phyloP scores from a whole-genome alignment of 2,888 invertebrate species.

The Plagiodera versicolora region DNA sequence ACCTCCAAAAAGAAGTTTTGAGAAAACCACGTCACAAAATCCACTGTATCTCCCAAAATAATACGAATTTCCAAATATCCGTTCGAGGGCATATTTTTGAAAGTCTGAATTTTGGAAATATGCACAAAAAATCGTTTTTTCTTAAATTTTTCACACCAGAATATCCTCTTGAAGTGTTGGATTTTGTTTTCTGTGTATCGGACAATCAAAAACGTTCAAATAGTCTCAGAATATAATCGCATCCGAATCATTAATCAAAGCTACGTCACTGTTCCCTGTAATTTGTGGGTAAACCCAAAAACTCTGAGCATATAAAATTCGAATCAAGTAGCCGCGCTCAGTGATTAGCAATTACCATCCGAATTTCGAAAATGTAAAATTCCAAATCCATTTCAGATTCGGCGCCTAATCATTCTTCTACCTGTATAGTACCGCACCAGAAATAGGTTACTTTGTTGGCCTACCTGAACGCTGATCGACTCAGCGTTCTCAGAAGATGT shows the following conservation, averaged over 20 bases:
- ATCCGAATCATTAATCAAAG: slow-evolving; percentile 46
- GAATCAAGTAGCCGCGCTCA: slow-evolving; percentile 45
- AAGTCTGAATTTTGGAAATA: too few species aligned
- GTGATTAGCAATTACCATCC: slow-evolving; percentile 45
- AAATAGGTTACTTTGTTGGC: slow-evolving; percentile 24
- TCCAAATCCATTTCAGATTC: slow-evolving; percentile 41
- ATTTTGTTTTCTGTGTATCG: too few species aligned
- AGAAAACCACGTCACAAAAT: too few species aligned
- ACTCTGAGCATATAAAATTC: slow-evolving; percentile 42
- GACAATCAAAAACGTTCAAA: too few species aligned
- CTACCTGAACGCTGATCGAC: slow-evolving; percentile 11
- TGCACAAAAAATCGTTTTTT: too few species aligned
- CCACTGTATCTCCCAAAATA: too few species aligned
- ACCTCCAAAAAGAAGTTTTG: too few species aligned
- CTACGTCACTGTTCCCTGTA: slow-evolving; percentile 48
- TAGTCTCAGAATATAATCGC: slow-evolving; percentile 11
- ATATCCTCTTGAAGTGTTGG: too few species aligned
- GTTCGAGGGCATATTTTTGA: too few species aligned
- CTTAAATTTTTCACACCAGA: too few species aligned
- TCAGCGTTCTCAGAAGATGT: slow-evolving; percentile 20
- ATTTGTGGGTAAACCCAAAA: slow-evolving; percentile 41
- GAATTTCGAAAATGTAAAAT: slow-evolving; percentile 43
- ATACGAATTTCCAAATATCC: too few species aligned
- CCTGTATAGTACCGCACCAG: slow-evolving; percentile 31
- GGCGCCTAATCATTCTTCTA: slow-evolving; percentile 47